Percentiles rank a stretch among this genome's conserved stretches.
These are phyloP conservation scores for Centropus unirufus DNA, from an alignment of 2,113 vertebrate species.

Conservation along the genomic window DNA sequence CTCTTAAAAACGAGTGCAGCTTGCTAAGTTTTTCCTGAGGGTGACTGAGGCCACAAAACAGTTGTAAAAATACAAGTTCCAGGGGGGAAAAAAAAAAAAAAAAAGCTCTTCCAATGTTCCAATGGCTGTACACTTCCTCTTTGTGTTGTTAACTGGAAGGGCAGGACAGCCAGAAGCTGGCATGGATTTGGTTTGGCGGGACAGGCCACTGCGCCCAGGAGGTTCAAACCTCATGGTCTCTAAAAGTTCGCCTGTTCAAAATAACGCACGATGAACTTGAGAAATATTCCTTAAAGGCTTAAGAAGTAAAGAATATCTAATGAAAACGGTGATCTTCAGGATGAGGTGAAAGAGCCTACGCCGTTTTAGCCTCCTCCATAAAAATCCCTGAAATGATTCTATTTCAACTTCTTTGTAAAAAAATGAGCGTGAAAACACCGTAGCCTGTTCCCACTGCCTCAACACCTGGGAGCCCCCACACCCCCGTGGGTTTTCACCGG, in stretches of 20 bases:
- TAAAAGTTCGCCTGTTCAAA: accelerated
- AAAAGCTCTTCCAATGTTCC: not conserved
- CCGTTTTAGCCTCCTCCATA: not conserved
- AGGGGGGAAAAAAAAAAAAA: too few species aligned
- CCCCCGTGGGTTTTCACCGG: not conserved
- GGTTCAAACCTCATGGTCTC: not conserved
- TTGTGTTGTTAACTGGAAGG: not conserved
- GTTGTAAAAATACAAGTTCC: not conserved
- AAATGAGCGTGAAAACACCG: not conserved
- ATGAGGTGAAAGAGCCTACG: not conserved
- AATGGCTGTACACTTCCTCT: not conserved
- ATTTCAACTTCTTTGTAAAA: not conserved
- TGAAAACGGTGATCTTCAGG: not conserved
- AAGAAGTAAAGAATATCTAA: not conserved
- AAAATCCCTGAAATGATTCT: not conserved
- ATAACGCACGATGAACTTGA: too few species aligned
- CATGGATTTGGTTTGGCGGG: not conserved
- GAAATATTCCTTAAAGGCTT: not conserved
- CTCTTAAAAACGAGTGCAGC: not conserved
- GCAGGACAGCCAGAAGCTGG: not conserved
- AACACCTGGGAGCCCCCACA: not conserved
- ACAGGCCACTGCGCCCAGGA: not conserved
- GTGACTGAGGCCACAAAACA: not conserved
- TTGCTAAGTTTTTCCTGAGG: not conserved
- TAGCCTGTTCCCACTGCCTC: not conserved